phyloP scores from a whole-genome alignment of 2,113 vertebrate species.

The Mesembrinibis cayennensis region DNA sequence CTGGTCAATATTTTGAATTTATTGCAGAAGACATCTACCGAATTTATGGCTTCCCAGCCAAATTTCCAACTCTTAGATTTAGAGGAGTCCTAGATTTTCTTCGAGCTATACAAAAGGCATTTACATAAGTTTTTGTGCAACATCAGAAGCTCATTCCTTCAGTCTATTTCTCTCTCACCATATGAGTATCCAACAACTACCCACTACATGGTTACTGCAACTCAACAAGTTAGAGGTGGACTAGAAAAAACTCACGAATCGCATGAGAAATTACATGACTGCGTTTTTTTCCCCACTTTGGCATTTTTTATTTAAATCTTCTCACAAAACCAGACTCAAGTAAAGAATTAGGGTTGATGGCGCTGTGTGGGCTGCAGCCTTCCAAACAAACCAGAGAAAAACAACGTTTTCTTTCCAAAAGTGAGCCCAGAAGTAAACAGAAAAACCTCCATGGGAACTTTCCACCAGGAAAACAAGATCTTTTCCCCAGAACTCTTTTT shows the following conservation, averaged over 20 bases:
- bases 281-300: fast-evolving
- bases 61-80: neutral
- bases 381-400: neutral
- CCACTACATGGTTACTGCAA: neutral
- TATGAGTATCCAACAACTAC: neutral
- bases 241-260: neutral
- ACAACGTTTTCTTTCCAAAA: neutral
- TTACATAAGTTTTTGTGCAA: slow-evolving; percentile 1
- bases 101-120: neutral
- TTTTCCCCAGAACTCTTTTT: neutral
- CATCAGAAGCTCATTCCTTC: neutral
- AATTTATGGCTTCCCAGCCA: neutral
- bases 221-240: neutral
- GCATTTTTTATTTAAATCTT: neutral
- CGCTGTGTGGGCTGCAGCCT: neutral
- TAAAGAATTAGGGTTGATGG: neutral
- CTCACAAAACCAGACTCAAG: neutral
- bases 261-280: neutral
- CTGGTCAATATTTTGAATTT: neutral
- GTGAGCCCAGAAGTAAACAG: neutral
- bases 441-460: neutral
- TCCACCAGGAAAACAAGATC: neutral
- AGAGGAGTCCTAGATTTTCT: neutral
- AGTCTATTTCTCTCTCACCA: neutral
- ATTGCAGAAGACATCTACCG: neutral